These are phyloP conservation scores for Orchestes rusci DNA, from an alignment of 2,888 invertebrate genomes.

Conservation along the genomic window DNA sequence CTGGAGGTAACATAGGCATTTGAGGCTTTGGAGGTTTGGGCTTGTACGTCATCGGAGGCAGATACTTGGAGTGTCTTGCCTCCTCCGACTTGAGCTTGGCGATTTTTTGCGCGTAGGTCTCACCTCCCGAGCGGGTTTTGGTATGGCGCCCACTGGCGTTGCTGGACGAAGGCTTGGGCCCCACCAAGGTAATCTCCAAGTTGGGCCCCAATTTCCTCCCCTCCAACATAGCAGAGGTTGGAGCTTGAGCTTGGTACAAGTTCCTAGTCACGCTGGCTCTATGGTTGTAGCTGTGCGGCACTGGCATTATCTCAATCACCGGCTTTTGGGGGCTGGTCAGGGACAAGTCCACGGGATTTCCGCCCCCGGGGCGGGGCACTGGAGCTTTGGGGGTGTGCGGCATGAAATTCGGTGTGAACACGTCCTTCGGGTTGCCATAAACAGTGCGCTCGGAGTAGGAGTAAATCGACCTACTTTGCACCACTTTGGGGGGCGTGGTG, in stretches of 20 bases:
- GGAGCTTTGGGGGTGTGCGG: conserved; percentile 40
- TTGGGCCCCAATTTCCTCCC: conserved; percentile 54
- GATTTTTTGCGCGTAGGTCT: conserved; percentile 49
- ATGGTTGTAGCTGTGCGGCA: conserved; percentile 40
- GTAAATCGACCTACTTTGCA: conserved; percentile 59
- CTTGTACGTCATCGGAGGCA: not conserved
- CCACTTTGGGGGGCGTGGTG: conserved; percentile 49
- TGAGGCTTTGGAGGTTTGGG: not conserved
- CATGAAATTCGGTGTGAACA: conserved; percentile 49
- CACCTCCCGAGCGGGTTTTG: conserved; percentile 48
- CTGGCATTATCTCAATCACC: conserved; percentile 54
- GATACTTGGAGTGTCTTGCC: conserved; percentile 14
- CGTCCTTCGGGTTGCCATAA: conserved; percentile 68
- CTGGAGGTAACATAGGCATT: not conserved
- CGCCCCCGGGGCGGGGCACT: not conserved
- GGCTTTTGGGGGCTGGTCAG: conserved; percentile 47
- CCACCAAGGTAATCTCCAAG: conserved; percentile 63
- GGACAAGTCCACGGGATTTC: conserved; percentile 56
- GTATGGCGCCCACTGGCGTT: not conserved
- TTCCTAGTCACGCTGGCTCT: conserved; percentile 30
- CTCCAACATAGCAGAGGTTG: conserved; percentile 39
- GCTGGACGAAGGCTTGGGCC: conserved; percentile 21
- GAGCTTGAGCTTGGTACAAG: conserved; percentile 28
- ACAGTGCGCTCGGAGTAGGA: conserved; percentile 57
- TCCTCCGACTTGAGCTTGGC: conserved; percentile 38